Evolutionary conservation across 2,888 invertebrate species (phyloP).

Genomic region (Oscheius sp.): DNA sequence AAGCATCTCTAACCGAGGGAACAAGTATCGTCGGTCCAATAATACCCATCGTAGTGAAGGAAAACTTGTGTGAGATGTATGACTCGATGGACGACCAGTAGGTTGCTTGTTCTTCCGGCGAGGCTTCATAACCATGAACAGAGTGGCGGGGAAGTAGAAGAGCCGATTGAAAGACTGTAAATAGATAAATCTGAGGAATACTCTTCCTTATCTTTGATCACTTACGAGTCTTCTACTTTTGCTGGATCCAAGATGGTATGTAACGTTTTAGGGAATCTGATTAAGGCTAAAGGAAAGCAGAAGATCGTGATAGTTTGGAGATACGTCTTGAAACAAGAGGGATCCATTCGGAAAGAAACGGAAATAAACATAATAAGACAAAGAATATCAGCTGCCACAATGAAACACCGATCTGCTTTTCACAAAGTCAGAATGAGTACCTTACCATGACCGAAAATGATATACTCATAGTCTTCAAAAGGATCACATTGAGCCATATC

Average conservation of each 20-base stretch:
- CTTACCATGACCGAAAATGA: slow-evolving; percentile 16
- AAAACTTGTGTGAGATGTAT: slow-evolving; percentile 26
- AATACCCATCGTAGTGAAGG: slow-evolving; percentile 17
- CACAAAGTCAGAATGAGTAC: background rate
- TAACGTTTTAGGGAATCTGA: background rate
- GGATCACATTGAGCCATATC: slow-evolving; percentile 11
- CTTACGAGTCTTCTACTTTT: slow-evolving; percentile 25
- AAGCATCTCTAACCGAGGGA: slow-evolving; percentile 2
- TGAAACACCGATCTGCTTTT: slow-evolving; percentile 14
- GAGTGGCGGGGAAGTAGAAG: slow-evolving; percentile 13
- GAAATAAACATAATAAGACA: background rate
- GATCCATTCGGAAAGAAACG: background rate
- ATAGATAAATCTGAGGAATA: too few species aligned
- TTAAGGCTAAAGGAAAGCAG: background rate
- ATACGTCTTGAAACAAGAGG: background rate
- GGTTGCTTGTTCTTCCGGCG: background rate
- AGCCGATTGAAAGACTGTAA: background rate
- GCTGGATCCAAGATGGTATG: slow-evolving; percentile 20
- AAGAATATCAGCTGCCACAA: background rate
- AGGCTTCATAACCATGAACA: slow-evolving; percentile 8
- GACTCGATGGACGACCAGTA: slow-evolving; percentile 17
- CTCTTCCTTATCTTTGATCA: too few species aligned
- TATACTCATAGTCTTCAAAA: slow-evolving; percentile 26
- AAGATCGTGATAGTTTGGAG: background rate
- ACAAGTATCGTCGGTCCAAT: slow-evolving; percentile 5